Base-by-base conservation (phyloP, 2,888 invertebrate species). In the Carcina quercana region DNA sequence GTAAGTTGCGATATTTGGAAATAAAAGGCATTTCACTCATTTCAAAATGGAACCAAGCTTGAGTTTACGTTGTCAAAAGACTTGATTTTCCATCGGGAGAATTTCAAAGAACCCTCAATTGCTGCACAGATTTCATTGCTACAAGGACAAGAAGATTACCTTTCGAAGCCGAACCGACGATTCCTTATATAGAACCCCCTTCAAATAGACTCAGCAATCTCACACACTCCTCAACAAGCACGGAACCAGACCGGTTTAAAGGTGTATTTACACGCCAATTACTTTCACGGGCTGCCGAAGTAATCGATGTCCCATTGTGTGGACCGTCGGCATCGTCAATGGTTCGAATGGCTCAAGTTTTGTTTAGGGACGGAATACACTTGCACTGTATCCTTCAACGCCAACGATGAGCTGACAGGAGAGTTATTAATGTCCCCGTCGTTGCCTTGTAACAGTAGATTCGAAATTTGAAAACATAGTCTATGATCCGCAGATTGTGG, bases 231-330 rank as follows among this genome's bases (percentile, higher is more conserved):
- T n/a, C n/a, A n/a, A n/a, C n/a, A n/a, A n/a, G n/a, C n/a, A n/a
- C n/a, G n/a, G n/a, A 41, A 40, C 6, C 27, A 36, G 42, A 39
- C 39, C 40, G 29, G 42, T 43, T 41, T 37, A 32, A 38, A 43
- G 43, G 44, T 40, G 25, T 51, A 58, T 66, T 61, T 63, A 60
- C 53, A 55, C 58, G 59, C 58, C 59, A 67, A 62, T 64, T 64
- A 62, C 61, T 64, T 61, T 64, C 56, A 45, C 45, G 38, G 36
- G 49, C 55, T 48, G 42, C 53, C 52, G 52, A 59, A 65, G 60
- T 68, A 64, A 70, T 64, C 61, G 61, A 69, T 62, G 59, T 53
- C 30, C 61, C 56, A 65, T 69, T 68, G 67, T 70, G 54, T 49
- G 55, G 43, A 56, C 47, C 47, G 48, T 43, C 41, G 35, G 37